Percentiles rank a stretch among this genome's conserved stretches.
phyloP scores from a whole-genome alignment of 2,113 vertebrate genomes.

The Atrichornis clamosus region DNA sequence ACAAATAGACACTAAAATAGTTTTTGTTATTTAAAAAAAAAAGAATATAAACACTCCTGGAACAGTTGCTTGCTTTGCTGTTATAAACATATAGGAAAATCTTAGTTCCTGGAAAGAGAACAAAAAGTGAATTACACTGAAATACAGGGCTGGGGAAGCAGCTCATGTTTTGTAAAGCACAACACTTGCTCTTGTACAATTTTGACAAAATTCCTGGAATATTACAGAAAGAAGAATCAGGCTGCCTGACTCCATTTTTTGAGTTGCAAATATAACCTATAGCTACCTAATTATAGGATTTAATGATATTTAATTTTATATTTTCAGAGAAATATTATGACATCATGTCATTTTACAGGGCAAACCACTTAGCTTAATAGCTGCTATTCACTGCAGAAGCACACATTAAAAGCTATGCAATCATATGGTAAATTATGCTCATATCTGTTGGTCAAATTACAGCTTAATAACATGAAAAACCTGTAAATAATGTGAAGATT shows the following conservation, averaged over 20 bases:
- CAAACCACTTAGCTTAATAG: slow-evolving; percentile 36
- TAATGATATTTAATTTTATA: slow-evolving; percentile 39
- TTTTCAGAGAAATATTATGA: slow-evolving; percentile 44
- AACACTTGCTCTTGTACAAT: background rate
- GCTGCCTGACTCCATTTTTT: background rate
- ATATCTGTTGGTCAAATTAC: slow-evolving; percentile 39
- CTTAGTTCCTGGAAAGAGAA: background rate
- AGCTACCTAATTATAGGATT: background rate
- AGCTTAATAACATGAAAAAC: slow-evolving; percentile 41
- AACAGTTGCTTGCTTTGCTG: background rate
- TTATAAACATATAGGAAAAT: background rate
- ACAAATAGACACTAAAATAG: background rate
- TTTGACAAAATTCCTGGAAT: background rate
- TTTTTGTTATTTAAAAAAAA: background rate
- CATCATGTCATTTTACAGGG: slow-evolving; percentile 26
- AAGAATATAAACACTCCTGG: background rate
- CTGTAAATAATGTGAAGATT: slow-evolving; percentile 13
- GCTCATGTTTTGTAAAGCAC: background rate
- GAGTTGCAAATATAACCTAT: slow-evolving; percentile 20
- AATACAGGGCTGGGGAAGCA: background rate
- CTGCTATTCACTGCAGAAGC: slow-evolving; percentile 7
- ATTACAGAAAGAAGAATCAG: background rate
- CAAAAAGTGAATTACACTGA: background rate
- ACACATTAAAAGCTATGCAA: slow-evolving; percentile 12
- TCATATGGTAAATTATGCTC: background rate